phyloP scores from a whole-genome alignment of 2,888 invertebrate genomes.

The Cataglyphis albicans region DNA sequence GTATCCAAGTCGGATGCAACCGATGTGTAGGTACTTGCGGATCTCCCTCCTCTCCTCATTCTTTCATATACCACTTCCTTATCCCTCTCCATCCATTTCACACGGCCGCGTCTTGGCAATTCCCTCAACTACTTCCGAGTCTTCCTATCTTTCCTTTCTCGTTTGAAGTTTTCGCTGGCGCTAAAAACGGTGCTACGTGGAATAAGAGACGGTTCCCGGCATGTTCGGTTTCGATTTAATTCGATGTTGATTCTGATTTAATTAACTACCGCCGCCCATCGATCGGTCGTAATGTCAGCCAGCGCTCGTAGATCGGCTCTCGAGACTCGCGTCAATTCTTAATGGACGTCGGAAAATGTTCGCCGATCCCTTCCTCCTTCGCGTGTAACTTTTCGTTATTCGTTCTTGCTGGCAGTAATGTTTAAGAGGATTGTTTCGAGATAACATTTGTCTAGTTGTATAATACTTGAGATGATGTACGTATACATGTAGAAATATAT shows the following conservation, averaged over 20 bases:
- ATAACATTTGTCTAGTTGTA: slow-evolving; percentile 28
- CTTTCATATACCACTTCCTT: not conserved
- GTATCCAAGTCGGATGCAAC: slow-evolving; percentile 68
- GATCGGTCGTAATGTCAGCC: slow-evolving; percentile 64
- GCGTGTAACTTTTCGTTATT: slow-evolving; percentile 49
- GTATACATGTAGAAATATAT: not conserved
- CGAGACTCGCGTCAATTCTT: slow-evolving; percentile 56
- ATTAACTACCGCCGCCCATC: slow-evolving; percentile 72
- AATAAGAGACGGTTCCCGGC: slow-evolving; percentile 72
- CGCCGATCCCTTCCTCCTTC: not conserved
- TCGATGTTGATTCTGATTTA: slow-evolving; percentile 79
- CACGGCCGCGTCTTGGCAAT: slow-evolving; percentile 47
- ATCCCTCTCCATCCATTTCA: slow-evolving; percentile 26
- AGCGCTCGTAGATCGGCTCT: slow-evolving; percentile 20
- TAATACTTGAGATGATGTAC: not conserved
- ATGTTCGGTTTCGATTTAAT: slow-evolving; percentile 73
- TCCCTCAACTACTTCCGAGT: slow-evolving; percentile 33
- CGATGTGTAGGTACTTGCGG: slow-evolving; percentile 46
- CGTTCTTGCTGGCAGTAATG: slow-evolving; percentile 39
- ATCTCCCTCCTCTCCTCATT: slow-evolving; percentile 35
- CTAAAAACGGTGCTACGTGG: slow-evolving; percentile 59
- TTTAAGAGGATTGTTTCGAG: slow-evolving; percentile 1
- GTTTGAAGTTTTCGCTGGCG: slow-evolving; percentile 72
- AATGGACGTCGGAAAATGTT: slow-evolving; percentile 50
- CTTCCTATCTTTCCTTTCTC: slow-evolving; percentile 66